Percentiles rank a stretch among this genome's conserved stretches.
phyloP scores from a whole-genome alignment of 1,140 invertebrate species.

The Drosophila mojavensis region DNA sequence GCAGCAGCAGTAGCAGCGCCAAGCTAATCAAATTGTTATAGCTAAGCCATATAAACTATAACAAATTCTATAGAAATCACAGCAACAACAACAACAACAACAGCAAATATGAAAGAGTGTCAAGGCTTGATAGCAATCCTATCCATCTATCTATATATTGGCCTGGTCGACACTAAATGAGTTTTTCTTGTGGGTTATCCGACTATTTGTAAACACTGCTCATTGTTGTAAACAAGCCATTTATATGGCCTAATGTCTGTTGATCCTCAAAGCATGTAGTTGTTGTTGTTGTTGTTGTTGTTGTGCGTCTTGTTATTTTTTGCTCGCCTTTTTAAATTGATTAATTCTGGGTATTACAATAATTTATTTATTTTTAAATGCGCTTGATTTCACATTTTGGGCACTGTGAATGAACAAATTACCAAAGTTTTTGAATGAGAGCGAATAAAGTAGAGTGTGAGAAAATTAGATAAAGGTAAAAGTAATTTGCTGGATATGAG shows the following conservation, averaged over 20 bases:
- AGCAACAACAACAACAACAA: conserved; percentile 1
- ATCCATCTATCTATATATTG: conserved; percentile 31
- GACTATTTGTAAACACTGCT: conserved; percentile 75
- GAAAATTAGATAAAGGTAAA: too few species aligned
- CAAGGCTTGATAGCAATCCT: conserved; percentile 74
- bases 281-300: conserved; percentile 36
- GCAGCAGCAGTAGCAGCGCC: conserved; percentile 1
- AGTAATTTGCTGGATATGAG: too few species aligned
- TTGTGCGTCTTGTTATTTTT: conserved; percentile 2
- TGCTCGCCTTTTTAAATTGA: conserved; percentile 50
- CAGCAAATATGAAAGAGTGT: conserved; percentile 58
- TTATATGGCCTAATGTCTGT: conserved; percentile 56
- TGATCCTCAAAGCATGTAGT: conserved; percentile 40
- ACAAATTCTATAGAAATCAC: conserved; percentile 32
- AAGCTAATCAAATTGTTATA: conserved; percentile 48
- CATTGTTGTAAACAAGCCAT: conserved; percentile 76
- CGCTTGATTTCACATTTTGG: conserved; percentile 30
- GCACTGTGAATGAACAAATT: conserved; percentile 25
- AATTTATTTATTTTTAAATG: conserved; percentile 79
- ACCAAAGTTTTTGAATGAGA: neutral
- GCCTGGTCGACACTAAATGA: conserved; percentile 59
- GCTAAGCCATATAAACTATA: conserved; percentile 34
- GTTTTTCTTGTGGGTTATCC: conserved; percentile 48
- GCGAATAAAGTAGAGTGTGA: neutral
- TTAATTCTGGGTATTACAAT: conserved; percentile 69